Evolutionary conservation across 2,113 vertebrate genomes (phyloP), one percentile per base, ranked within the genome.

Genomic region (Cathartes aura): DNA sequence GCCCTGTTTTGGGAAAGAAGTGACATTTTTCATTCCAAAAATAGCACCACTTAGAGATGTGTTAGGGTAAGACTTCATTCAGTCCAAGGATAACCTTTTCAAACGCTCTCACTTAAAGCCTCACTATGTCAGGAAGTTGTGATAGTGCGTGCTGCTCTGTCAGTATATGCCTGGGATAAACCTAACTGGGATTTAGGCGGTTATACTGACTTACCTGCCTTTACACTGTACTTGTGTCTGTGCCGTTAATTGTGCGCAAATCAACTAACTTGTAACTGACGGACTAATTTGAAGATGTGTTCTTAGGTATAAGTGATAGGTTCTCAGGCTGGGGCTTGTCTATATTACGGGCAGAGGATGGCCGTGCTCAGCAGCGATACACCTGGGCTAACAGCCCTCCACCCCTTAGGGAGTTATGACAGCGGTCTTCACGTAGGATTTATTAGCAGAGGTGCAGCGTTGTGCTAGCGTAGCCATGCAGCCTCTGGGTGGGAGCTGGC

Each of bases 381-480:
- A 7, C 3, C 27, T 14, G 53, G 45, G 36, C 30, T 22, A 47
- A 10, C 18, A 23, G 27, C 29, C n/a, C 52, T 12, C 22, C 16
- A 9, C 6, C 19, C 29, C 52, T 15, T 3, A 1, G 12, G 23
- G 27, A 19, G 30, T 7, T 29, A n/a, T 1, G 43, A 3, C 2
- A 7, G 20, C 5, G 62, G 15, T 50, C 32, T 32, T 34, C 3
- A 22, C 3, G 16, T 6, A 26, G 62, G 62, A 32, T 26, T 23
- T 20, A 8, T 20, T 7, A 13, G 53, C 30, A 26, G 26, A 59
- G 36, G 43, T 15, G 30, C 52, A 24, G 23, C 3, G 2, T 7
- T 16, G 29, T 12, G 20, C 62, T 22, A 2, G 22, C 1, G 5
- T 15, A 45, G 40, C 58, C 16, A 10, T 4, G 7, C 17, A 48